A percentile compares a stretch with the other conserved stretches of the same genome.
Conservation (phyloP, 2,888 invertebrate species). For the Ennomos quercinarius region DNA sequence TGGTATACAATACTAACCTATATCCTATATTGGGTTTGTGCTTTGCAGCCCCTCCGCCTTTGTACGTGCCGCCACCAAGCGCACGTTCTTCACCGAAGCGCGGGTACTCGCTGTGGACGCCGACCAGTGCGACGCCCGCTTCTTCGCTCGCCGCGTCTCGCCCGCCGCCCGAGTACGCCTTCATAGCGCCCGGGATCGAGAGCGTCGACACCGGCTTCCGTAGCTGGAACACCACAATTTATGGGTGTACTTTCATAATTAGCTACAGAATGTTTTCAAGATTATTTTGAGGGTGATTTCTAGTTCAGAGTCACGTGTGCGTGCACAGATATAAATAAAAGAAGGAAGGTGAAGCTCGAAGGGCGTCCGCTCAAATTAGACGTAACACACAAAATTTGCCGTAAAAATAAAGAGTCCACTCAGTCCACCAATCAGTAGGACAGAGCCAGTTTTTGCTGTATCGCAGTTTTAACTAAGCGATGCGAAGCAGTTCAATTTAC, state of each 20-base stretch:
- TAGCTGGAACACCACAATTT: slow-evolving; percentile 88
- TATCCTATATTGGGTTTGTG: slow-evolving; percentile 98
- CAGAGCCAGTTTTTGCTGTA: no score
- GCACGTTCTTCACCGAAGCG: slow-evolving; percentile 95
- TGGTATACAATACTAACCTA: slow-evolving; percentile 61
- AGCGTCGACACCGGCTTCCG: slow-evolving; percentile 99
- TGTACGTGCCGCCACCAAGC: slow-evolving; percentile 91
- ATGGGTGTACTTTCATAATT: slow-evolving; percentile 10
- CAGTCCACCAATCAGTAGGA: no score
- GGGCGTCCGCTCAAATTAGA: no score
- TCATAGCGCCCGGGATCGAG: slow-evolving; percentile 98
- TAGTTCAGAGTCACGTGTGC: no score
- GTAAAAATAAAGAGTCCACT: no score
- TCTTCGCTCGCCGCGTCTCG: slow-evolving; percentile 89
- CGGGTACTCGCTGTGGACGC: slow-evolving; percentile 96
- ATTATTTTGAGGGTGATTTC: no score
- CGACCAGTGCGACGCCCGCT: slow-evolving; percentile 95
- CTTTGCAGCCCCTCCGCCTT: slow-evolving; percentile 90
- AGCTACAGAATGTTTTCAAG: no score
- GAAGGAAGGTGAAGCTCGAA: no score
- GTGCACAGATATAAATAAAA: no score
- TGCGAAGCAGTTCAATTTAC: no score
- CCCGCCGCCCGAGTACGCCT: slow-evolving; percentile 88
- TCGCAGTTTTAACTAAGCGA: no score
- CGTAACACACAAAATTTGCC: no score